Percentiles rank a stretch among this genome's conserved stretches.
These are phyloP conservation scores for Apaloderma vittatum DNA, from an alignment of 2,113 vertebrate genomes.

Conservation along the genomic window DNA sequence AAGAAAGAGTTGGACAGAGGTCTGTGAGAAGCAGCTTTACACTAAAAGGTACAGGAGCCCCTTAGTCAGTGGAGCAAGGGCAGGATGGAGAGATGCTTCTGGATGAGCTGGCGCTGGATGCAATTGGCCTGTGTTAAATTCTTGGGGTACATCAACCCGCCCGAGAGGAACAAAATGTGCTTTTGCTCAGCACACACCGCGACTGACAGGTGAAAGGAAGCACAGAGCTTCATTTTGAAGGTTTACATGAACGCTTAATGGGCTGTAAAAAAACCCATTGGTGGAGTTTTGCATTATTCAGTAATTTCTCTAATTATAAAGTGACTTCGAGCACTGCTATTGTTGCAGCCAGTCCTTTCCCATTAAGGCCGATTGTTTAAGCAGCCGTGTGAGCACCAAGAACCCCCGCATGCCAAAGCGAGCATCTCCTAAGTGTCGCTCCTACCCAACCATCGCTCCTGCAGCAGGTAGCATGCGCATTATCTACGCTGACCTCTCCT, in stretches of 20 bases:
- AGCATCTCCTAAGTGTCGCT: constrained; percentile 54
- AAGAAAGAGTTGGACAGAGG: background rate
- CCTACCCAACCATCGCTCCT: background rate
- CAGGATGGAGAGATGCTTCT: background rate
- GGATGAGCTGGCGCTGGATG: background rate
- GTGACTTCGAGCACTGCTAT: background rate
- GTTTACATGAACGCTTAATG: constrained; percentile 59
- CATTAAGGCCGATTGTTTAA: constrained; percentile 42
- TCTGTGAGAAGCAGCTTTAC: background rate
- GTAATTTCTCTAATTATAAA: constrained; percentile 70
- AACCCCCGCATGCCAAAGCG: background rate
- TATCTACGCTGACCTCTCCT: constrained; percentile 66
- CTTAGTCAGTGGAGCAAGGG: constrained; percentile 9
- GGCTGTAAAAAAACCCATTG: background rate
- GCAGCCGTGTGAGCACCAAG: background rate
- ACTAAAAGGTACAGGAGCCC: background rate
- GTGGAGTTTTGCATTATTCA: constrained; percentile 55
- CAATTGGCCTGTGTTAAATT: background rate
- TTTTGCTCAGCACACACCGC: constrained; percentile 3
- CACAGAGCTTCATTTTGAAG: constrained; percentile 28
- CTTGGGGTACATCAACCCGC: background rate
- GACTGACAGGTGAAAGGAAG: constrained; percentile 32
- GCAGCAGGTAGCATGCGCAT: constrained; percentile 35
- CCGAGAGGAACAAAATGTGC: constrained; percentile 1
- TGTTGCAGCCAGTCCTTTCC: constrained; percentile 38